Base-by-base conservation (phyloP, 2,888 invertebrate species). In the Chydorus sphaericus region DNA sequence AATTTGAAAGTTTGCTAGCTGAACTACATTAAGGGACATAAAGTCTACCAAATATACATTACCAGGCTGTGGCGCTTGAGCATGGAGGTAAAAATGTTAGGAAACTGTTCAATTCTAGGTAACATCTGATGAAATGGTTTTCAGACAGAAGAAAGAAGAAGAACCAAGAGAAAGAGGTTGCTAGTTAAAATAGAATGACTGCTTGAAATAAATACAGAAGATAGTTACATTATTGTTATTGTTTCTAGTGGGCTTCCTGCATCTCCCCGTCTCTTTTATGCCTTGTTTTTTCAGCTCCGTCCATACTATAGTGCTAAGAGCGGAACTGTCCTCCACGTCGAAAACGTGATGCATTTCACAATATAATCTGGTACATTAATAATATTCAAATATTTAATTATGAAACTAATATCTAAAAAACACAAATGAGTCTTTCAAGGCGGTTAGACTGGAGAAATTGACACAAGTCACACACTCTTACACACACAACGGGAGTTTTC, bases 251-350 rank as follows among this genome's bases (percentile, higher is more conserved):
- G 44, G 44, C 28, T 44, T 44, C 14, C 44, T 44, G 26, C 44
- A 44, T 44, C 44, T 44, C 11, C 44, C 44, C 20, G 52, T 49
- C 20, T 56, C 56, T 67, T 85, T 85, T 61, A 85, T 75, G 38
- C 84, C 84, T 53, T 80, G 76, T 65, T 76, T 77, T 64, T 80
- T 79, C 50, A 85, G 70, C 69, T 84, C 80, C 59, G 76, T 76
- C 18, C 80, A 72, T 55, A 84, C 77, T 61, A 80, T 68, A 57
- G 70, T 68, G 56, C 71, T 70, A 20, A 78, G 70, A 65, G 76
- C 74, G 59, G 77, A 77, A 61, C 73, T 75, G 61, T 75, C 73
- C 58, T 71, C 64, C 57, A 77, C 71, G 69, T 76, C 74, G 66
- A 71, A 75, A 60, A 77, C 70, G 7, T 37, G 29, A 65, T 75